Conservation (phyloP, 2,888 invertebrate genomes). For the Mimas tiliae region DNA sequence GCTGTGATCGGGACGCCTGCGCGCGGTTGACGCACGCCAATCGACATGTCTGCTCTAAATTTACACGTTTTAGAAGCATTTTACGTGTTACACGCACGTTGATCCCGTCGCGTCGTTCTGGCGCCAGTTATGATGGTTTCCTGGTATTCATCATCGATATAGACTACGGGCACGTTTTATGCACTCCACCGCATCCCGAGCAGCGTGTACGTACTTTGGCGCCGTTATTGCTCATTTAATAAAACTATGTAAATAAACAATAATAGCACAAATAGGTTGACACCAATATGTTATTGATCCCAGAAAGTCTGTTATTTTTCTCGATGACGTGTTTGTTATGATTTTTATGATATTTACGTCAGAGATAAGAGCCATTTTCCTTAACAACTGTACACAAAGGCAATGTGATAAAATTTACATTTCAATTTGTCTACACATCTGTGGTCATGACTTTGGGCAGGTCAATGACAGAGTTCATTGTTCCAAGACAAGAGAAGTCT, state of each 20-base stretch:
- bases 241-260: slow-evolving; percentile 22
- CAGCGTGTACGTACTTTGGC: background rate
- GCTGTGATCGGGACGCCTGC: slow-evolving; percentile 74
- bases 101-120: slow-evolving; percentile 44
- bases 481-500: background rate
- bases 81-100: slow-evolving; percentile 47
- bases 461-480: background rate
- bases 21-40: slow-evolving; percentile 70
- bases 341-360: slow-evolving; percentile 5
- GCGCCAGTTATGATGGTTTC: slow-evolving; percentile 38
- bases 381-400: background rate
- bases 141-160: slow-evolving; percentile 33
- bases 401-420: background rate
- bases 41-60: slow-evolving; percentile 77
- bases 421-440: background rate
- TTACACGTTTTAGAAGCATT: slow-evolving; percentile 56
- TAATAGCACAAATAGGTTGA: background rate
- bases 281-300: slow-evolving; percentile 6
- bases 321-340: slow-evolving; percentile 5
- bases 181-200: background rate
- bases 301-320: slow-evolving; percentile 8
- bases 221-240: background rate
- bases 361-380: background rate
- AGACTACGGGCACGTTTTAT: slow-evolving; percentile 8
- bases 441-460: background rate